These are phyloP conservation scores for Prorops nasuta DNA, from an alignment of 1,140 invertebrate genomes.

Conservation along the genomic window DNA sequence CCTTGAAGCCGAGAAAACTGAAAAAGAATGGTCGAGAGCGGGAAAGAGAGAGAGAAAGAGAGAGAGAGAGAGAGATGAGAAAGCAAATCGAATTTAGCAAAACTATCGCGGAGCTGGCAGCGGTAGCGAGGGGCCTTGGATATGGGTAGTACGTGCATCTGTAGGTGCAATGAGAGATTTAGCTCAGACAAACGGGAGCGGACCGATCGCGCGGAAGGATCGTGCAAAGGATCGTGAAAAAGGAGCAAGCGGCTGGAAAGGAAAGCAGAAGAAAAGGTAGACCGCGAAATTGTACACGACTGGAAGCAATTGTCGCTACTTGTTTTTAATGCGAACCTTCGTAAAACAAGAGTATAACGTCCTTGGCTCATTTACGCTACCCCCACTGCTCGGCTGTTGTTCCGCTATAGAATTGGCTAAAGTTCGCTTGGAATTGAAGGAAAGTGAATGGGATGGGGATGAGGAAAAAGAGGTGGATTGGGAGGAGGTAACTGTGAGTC, in stretches of 20 bases:
- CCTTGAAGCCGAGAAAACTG: not conserved
- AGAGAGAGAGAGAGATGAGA: not conserved
- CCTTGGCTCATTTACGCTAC: not conserved
- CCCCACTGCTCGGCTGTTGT: too few species aligned
- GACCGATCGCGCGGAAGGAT: not conserved
- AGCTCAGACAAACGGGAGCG: not conserved
- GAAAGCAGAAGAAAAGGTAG: constrained; percentile 9
- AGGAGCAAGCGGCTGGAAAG: not conserved
- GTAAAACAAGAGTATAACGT: constrained; percentile 18
- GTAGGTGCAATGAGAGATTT: constrained; percentile 5
- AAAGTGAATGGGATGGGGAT: not conserved
- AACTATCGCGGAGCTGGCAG: not conserved
- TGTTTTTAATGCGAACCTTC: constrained; percentile 22
- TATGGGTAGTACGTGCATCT: not conserved
- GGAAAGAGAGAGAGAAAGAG: not conserved
- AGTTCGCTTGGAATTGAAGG: too few species aligned
- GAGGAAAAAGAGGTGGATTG: not conserved
- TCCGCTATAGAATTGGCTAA: too few species aligned
- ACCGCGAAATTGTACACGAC: constrained; percentile 1
- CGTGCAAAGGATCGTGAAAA: too few species aligned
- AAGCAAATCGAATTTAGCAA: not conserved
- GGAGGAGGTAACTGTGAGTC: not conserved
- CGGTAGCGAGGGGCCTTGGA: not conserved
- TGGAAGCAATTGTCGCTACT: constrained; percentile 9
- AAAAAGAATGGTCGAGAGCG: not conserved